These are phyloP conservation scores for Spermophilus dauricus DNA, from an alignment of 2,113 vertebrate species.

Conservation along the genomic window DNA sequence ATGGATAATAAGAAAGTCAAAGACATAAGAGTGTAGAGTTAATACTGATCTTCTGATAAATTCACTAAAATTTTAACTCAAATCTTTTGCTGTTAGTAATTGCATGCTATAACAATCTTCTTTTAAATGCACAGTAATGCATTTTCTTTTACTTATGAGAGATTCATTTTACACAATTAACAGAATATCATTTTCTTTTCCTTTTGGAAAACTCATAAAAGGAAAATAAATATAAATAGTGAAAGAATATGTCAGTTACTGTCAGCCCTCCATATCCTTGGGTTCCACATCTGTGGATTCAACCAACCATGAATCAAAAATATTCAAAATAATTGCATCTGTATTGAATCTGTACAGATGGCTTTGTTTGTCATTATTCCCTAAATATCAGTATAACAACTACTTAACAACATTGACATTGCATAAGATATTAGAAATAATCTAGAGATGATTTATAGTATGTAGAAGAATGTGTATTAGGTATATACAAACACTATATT, in stretches of 20 bases:
- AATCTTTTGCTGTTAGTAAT: background rate
- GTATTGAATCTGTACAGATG: background rate
- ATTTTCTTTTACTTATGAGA: slow-evolving; percentile 3
- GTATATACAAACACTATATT: background rate
- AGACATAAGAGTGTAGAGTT: background rate
- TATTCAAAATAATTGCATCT: background rate
- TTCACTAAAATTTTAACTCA: background rate
- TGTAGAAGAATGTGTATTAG: no score
- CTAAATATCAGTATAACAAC: background rate
- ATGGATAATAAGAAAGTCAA: background rate
- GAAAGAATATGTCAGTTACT: background rate
- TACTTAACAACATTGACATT: background rate
- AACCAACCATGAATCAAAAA: background rate
- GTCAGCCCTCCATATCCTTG: background rate
- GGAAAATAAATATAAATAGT: background rate
- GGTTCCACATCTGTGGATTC: background rate
- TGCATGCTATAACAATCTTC: background rate
- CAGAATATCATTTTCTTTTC: background rate
- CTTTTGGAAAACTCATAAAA: background rate
- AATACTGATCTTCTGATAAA: background rate
- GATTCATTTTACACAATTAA: background rate
- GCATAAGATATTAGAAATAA: background rate
- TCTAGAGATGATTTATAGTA: background rate
- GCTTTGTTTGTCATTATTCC: background rate
- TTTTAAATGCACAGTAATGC: background rate